Evolutionary conservation across 1,140 invertebrate species (phyloP).

Genomic region (Meteorus sp.): DNA sequence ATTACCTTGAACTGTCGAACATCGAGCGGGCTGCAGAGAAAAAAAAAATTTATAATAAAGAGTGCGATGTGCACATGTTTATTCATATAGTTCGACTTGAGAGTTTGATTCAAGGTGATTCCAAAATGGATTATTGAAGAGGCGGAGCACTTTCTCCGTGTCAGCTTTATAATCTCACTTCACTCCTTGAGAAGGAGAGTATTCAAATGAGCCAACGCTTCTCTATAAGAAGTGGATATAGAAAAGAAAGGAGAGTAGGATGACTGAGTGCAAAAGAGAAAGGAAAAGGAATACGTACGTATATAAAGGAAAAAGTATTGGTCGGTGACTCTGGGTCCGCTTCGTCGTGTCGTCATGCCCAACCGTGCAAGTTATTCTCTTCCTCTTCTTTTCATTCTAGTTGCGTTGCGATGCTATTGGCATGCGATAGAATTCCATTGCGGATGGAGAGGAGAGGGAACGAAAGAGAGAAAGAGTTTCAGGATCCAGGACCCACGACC

Average conservation of each 20-base stretch:
- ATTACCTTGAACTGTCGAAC: too few relatives aligned
- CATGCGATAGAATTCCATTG: constrained; percentile 10
- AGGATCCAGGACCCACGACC: not conserved
- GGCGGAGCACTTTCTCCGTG: constrained; percentile 15
- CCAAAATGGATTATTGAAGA: constrained; percentile 11
- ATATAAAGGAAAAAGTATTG: not conserved
- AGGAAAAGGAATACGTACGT: not conserved
- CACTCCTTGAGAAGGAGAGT: too few relatives aligned
- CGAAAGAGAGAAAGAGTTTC: not conserved
- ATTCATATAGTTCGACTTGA: too few relatives aligned
- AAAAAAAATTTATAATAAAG: too few relatives aligned
- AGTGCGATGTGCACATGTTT: too few relatives aligned
- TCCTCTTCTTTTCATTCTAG: constrained; percentile 1
- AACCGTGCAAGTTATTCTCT: constrained; percentile 1
- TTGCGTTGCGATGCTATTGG: not conserved
- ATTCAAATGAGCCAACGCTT: too few relatives aligned
- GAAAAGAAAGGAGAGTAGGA: not conserved
- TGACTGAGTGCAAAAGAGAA: not conserved
- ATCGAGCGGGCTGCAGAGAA: too few relatives aligned
- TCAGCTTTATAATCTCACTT: too few relatives aligned
- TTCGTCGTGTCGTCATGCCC: not conserved
- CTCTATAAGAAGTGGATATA: not conserved
- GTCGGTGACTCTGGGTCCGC: not conserved
- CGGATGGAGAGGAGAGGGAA: not conserved
- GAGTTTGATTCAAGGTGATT: too few relatives aligned